A percentile compares a stretch with the other conserved stretches of the same genome.
Conservation (phyloP, 1,140 invertebrate species). For the Drosophila athabasca region DNA sequence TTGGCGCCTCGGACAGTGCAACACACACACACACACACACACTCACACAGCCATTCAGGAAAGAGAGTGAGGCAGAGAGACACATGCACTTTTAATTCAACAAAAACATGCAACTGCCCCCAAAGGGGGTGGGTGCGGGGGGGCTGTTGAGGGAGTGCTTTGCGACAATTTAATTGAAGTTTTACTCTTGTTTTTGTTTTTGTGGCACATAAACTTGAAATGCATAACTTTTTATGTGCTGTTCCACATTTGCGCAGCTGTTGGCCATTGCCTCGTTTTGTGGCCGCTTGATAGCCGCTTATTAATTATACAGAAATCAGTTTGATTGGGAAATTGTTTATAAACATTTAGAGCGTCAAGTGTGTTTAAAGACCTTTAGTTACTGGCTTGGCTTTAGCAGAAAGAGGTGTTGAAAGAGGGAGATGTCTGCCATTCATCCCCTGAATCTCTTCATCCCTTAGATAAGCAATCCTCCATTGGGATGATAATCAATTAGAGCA, state of each 20-base stretch:
- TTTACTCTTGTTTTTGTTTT: conserved; percentile 26
- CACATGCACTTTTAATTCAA: conserved; percentile 76
- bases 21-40: conserved; percentile 47
- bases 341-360: conserved; percentile 10
- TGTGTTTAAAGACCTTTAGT: background rate
- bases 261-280: conserved; percentile 20
- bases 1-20: conserved; percentile 73
- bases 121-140: background rate
- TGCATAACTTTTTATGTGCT: conserved; percentile 55
- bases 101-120: conserved; percentile 76
- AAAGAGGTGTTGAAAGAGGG: no score
- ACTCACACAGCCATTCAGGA: conserved; percentile 24
- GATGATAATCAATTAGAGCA: conserved; percentile 39
- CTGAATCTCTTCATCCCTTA: background rate
- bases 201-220: conserved; percentile 73
- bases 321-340: conserved; percentile 1
- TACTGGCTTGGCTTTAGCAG: no score
- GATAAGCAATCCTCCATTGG: conserved; percentile 32
- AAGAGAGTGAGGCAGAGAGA: conserved; percentile 10
- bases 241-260: conserved; percentile 35
- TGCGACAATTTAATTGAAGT: conserved; percentile 73
- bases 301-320: conserved; percentile 35
- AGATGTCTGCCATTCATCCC: background rate
- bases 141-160: conserved; percentile 19
- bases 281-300: conserved; percentile 28